phyloP scores from a whole-genome alignment of 2,113 vertebrate genomes.

The Siniperca chuatsi region DNA sequence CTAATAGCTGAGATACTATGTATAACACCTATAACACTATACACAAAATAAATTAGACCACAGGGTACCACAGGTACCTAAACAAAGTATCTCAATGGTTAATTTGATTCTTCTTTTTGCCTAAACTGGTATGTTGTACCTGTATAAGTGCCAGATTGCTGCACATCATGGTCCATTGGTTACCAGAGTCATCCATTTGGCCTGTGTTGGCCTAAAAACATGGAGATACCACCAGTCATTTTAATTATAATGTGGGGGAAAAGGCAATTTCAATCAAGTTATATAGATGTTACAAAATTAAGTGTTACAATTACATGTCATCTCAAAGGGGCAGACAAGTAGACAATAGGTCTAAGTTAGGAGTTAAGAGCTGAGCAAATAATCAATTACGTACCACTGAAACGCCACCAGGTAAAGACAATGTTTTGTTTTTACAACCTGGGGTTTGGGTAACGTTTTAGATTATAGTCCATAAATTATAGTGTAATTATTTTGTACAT shows the following conservation, averaged over 20 bases:
- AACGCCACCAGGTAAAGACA: not conserved
- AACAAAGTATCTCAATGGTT: not conserved
- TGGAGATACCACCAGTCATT: not conserved
- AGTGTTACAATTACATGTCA: not conserved
- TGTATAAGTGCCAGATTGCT: constrained; percentile 96
- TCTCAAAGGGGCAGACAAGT: not conserved
- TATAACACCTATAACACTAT: not conserved
- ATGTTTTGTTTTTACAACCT: not conserved
- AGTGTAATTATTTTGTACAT: not conserved
- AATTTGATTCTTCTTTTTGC: not conserved
- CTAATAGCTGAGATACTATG: not conserved
- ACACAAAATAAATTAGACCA: not conserved
- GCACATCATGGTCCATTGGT: constrained; percentile 90
- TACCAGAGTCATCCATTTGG: constrained; percentile 90
- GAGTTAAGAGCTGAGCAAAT: no score
- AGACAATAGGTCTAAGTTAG: not conserved
- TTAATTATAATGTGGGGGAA: not conserved
- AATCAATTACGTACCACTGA: not conserved
- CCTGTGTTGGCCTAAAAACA: constrained; percentile 92
- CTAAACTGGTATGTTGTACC: constrained; percentile 77
- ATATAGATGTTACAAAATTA: not conserved
- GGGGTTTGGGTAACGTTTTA: not conserved
- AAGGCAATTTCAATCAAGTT: not conserved
- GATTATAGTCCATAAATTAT: not conserved
- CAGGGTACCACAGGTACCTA: not conserved